Evolutionary conservation across 2,113 vertebrate species (phyloP).

Genomic region (Campylomormyrus numenius): DNA sequence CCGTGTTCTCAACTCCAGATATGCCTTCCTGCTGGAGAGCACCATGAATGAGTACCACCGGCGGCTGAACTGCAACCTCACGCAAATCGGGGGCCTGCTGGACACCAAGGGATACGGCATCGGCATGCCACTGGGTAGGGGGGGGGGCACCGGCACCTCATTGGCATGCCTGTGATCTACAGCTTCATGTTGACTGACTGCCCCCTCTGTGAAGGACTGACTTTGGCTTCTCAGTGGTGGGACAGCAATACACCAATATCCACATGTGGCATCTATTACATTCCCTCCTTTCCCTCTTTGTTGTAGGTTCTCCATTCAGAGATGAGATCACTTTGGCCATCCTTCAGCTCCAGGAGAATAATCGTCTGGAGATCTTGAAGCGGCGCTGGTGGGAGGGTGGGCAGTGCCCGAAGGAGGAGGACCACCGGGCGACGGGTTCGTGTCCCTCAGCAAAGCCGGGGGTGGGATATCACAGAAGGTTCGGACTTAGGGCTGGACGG

Average conservation of each 20-base stretch:
- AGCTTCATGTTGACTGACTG: not conserved
- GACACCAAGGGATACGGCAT: slow-evolving; percentile 91
- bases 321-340: slow-evolving; percentile 84
- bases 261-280: not conserved
- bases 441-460: not conserved
- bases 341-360: slow-evolving; percentile 85
- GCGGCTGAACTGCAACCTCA: slow-evolving; percentile 83
- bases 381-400: slow-evolving; percentile 86
- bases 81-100: slow-evolving; percentile 80
- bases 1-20: slow-evolving; percentile 79
- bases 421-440: slow-evolving; percentile 80
- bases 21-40: slow-evolving; percentile 82
- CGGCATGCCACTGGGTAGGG: slow-evolving; percentile 80
- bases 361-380: slow-evolving; percentile 84
- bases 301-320: slow-evolving; percentile 72
- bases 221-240: not conserved
- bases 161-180: not conserved
- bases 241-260: not conserved
- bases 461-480: not conserved
- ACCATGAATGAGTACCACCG: slow-evolving; percentile 89
- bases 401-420: slow-evolving; percentile 81
- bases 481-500: not conserved
- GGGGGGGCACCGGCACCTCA: not conserved
- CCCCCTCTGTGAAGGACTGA: not conserved
- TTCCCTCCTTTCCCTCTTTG: not conserved